phyloP scores from a whole-genome alignment of 2,797 vertebrate genomes.

The Podarcis siculus region DNA sequence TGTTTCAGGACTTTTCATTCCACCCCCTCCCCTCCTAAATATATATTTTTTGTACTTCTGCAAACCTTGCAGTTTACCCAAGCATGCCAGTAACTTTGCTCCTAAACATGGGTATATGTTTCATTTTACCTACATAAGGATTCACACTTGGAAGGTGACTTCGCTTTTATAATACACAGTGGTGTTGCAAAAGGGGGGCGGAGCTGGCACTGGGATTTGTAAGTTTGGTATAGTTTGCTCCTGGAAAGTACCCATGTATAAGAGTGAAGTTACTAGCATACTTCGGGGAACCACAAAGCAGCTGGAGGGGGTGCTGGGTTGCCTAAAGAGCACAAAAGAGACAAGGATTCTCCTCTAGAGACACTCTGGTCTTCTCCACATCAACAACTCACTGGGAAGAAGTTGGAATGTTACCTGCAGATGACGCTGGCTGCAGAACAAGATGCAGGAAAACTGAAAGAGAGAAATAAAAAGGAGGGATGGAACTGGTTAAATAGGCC shows the following conservation, averaged over 20 bases:
- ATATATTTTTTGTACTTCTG: too few species aligned
- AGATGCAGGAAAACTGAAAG: background rate
- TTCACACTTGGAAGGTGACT: too few species aligned
- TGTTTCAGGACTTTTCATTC: too few species aligned
- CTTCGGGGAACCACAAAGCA: background rate
- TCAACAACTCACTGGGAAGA: background rate
- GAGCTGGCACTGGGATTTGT: background rate
- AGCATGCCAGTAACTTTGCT: too few species aligned
- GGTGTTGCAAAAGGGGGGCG: too few species aligned
- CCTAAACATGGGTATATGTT: too few species aligned
- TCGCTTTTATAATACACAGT: too few species aligned
- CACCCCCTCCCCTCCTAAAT: too few species aligned
- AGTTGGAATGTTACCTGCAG: conserved; percentile 8
- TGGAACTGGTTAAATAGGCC: background rate
- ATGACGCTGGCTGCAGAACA: background rate
- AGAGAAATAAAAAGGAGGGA: background rate
- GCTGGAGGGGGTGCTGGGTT: background rate
- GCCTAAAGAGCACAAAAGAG: too few species aligned
- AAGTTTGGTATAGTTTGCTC: background rate
- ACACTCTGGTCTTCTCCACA: background rate
- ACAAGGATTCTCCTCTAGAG: background rate
- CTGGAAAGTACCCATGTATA: background rate
- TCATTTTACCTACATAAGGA: too few species aligned
- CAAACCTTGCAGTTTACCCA: too few species aligned
- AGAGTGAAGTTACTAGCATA: too few species aligned